Conservation (phyloP, 1,140 invertebrate genomes). For the Drosophila pruinosa region DNA sequence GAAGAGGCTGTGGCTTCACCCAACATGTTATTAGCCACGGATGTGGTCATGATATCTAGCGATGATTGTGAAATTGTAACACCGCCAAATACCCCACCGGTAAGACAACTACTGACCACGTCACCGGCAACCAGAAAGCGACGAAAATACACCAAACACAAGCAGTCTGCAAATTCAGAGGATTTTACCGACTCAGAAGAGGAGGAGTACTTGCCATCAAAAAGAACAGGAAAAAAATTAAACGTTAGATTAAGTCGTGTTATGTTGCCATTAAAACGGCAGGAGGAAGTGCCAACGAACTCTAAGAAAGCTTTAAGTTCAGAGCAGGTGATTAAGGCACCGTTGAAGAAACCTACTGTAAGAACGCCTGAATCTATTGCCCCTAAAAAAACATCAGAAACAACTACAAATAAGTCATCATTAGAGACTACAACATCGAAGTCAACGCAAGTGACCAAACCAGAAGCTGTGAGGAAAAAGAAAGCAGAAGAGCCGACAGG, state of each 20-base stretch:
- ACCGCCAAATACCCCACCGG: slow-evolving; percentile 17
- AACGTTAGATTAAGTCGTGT: not conserved
- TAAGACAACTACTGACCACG: not conserved
- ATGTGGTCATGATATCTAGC: slow-evolving; percentile 54
- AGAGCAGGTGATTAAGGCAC: too few species aligned
- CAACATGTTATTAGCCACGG: not conserved
- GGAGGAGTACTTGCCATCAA: not conserved
- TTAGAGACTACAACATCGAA: not conserved
- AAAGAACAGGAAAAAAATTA: not conserved
- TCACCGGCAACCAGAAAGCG: not conserved
- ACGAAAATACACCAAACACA: slow-evolving; percentile 9
- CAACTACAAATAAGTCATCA: not conserved
- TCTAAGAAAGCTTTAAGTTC: not conserved
- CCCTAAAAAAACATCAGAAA: not conserved
- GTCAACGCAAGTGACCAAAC: not conserved
- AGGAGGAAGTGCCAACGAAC: not conserved
- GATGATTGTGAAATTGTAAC: slow-evolving; percentile 64
- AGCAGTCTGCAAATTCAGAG: not conserved
- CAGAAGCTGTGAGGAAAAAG: too few species aligned
- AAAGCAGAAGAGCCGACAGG: not conserved
- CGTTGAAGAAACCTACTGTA: not conserved
- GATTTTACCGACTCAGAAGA: slow-evolving; percentile 24
- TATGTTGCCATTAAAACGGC: not conserved
- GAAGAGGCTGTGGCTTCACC: not conserved
- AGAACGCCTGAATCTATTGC: not conserved